A percentile compares a stretch with the other conserved stretches of the same genome.
phyloP scores from a whole-genome alignment of 2,888 invertebrate species.

The Muscina levida region DNA sequence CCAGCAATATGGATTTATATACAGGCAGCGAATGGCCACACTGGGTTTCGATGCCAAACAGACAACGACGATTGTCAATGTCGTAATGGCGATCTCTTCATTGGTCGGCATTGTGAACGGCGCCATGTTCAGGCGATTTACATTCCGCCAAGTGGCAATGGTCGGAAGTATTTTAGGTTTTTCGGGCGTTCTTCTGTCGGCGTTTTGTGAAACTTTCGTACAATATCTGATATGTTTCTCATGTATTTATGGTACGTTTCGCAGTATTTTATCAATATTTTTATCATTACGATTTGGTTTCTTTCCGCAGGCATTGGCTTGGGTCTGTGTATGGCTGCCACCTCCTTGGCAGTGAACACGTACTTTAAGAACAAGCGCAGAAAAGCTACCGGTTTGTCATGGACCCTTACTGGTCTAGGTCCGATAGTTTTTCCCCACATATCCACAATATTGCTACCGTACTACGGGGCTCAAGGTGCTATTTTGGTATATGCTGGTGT shows the following conservation, averaged over 20 bases:
- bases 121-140: slow-evolving; percentile 85
- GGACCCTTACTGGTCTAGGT: slow-evolving; percentile 87
- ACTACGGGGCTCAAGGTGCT: slow-evolving; percentile 85
- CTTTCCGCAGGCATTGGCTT: slow-evolving; percentile 79
- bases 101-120: slow-evolving; percentile 83
- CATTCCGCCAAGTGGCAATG: slow-evolving; percentile 85
- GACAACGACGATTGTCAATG: slow-evolving; percentile 86
- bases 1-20: slow-evolving; percentile 87
- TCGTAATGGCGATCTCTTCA: slow-evolving; percentile 85
- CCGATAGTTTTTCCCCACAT: slow-evolving; percentile 88
- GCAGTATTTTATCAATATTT: slow-evolving; percentile 58
- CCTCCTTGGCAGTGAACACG: slow-evolving; percentile 86
- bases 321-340: slow-evolving; percentile 85
- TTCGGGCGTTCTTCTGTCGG: slow-evolving; percentile 82
- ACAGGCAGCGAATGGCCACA: slow-evolving; percentile 83
- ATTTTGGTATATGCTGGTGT: slow-evolving; percentile 85
- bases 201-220: slow-evolving; percentile 83
- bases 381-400: slow-evolving; percentile 86
- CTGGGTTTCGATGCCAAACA: slow-evolving; percentile 84
- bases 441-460: slow-evolving; percentile 83
- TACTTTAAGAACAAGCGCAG: slow-evolving; percentile 86
- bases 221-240: slow-evolving; percentile 85
- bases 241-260: slow-evolving; percentile 84
- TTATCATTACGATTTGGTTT: neutral
- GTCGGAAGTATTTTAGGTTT: slow-evolving; percentile 83